These are phyloP conservation scores for Pteronotus mesoamericanus DNA, from an alignment of 2,797 vertebrate species.

Conservation along the genomic window DNA sequence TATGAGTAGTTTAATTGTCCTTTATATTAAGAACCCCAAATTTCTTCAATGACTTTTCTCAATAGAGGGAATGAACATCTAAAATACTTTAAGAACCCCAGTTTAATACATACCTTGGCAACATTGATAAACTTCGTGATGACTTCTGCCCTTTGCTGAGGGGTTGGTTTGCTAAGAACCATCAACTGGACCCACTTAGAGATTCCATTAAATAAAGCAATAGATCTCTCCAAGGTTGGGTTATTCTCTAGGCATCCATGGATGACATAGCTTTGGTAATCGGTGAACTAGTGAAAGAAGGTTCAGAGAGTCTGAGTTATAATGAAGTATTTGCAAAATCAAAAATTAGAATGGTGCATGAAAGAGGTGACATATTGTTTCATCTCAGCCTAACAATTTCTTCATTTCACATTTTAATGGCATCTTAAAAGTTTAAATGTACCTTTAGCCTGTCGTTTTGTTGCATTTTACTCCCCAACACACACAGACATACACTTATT, in stretches of 20 bases:
- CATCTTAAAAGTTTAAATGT: neutral
- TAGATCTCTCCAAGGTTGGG: conserved; percentile 95
- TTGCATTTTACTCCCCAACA: neutral
- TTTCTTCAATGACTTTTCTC: neutral
- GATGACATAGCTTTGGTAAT: conserved; percentile 97
- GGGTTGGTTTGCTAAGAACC: conserved; percentile 97
- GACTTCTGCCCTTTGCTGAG: conserved; percentile 94
- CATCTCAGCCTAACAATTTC: neutral
- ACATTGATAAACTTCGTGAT: conserved; percentile 98
- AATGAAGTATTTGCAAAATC: conserved; percentile 18
- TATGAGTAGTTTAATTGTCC: neutral
- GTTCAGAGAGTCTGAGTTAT: conserved; percentile 44
- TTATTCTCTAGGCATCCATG: conserved; percentile 94
- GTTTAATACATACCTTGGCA: conserved; percentile 87
- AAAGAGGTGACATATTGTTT: neutral
- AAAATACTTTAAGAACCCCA: neutral
- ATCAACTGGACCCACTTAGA: conserved; percentile 99
- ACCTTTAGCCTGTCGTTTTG: neutral
- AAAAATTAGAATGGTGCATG: neutral
- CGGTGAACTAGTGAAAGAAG: conserved; percentile 88
- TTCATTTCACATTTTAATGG: neutral
- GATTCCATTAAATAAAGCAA: conserved; percentile 95
- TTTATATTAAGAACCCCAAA: neutral
- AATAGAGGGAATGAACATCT: neutral
- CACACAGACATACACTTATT: neutral